A percentile compares a stretch with the other conserved stretches of the same genome.
These are phyloP conservation scores for Oreamnos americanus DNA, from an alignment of 2,113 vertebrate genomes.

Conservation along the genomic window DNA sequence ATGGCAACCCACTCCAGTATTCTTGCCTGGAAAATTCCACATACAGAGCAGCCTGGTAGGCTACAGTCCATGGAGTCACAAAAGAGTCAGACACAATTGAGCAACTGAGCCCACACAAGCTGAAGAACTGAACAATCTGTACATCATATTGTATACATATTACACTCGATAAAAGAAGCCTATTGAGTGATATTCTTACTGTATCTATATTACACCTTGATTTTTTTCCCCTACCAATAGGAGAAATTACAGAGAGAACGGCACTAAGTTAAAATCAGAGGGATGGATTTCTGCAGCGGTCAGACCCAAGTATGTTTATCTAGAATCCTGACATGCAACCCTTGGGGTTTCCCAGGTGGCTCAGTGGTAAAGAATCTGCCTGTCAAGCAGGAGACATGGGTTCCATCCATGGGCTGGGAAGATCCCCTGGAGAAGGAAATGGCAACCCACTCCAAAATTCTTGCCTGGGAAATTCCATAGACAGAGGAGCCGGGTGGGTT, in stretches of 20 bases:
- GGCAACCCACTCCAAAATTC: background rate
- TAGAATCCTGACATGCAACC: too few species aligned
- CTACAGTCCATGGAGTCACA: background rate
- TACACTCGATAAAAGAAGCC: background rate
- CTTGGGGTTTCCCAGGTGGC: background rate
- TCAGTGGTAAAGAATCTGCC: background rate
- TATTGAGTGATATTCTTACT: background rate
- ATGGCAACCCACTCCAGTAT: background rate
- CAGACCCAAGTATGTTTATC: background rate
- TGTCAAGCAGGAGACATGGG: background rate
- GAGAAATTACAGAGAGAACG: background rate
- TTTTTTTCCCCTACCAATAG: background rate
- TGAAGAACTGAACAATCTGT: background rate
- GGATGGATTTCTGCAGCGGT: rapidly evolving
- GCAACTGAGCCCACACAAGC: background rate
- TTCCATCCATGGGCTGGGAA: background rate
- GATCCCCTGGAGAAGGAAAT: background rate
- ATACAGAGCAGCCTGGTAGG: background rate
- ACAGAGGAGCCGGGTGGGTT: background rate
- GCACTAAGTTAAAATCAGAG: background rate
- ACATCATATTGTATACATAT: too few species aligned
- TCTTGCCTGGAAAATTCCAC: background rate
- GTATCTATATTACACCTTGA: background rate
- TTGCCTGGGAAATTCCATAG: background rate
- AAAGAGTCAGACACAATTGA: background rate